phyloP scores from a whole-genome alignment of 2,113 vertebrate genomes.

The Lucifuga dentata region DNA sequence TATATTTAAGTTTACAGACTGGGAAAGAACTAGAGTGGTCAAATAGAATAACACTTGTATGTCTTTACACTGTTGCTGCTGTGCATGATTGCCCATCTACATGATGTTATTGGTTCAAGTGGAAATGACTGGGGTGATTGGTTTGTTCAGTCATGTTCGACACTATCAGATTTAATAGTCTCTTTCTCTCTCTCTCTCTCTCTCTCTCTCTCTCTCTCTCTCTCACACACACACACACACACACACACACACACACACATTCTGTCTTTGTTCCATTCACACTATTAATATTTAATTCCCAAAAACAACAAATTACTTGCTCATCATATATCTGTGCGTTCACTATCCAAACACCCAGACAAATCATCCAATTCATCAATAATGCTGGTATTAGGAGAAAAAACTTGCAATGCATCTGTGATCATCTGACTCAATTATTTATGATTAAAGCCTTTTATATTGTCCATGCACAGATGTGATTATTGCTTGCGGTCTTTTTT shows the following conservation, averaged over 20 bases:
- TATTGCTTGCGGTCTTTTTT: constrained; percentile 56
- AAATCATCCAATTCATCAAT: constrained; percentile 8
- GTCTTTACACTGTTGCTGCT: constrained; percentile 9
- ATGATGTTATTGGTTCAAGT: constrained; percentile 11
- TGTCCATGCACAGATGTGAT: constrained; percentile 31
- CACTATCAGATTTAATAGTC: neutral
- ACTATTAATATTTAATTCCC: neutral
- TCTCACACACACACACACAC: too few relatives aligned
- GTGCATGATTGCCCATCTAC: neutral
- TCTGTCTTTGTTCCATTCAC: constrained; percentile 12
- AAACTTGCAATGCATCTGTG: constrained; percentile 20
- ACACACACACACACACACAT: too few relatives aligned
- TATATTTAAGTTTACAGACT: constrained; percentile 8
- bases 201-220: neutral
- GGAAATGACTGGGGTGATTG: neutral
- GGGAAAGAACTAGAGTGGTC: constrained; percentile 3
- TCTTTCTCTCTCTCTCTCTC: constrained; percentile 1
- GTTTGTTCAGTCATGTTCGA: neutral
- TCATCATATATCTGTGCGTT: constrained; percentile 3
- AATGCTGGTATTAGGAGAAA: constrained; percentile 8
- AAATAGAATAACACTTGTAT: constrained; percentile 1
- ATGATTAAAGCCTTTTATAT: constrained; percentile 71
- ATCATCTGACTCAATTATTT: constrained; percentile 46
- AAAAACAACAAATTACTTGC: constrained; percentile 7
- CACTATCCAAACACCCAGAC: neutral